phyloP scores from a whole-genome alignment of 2,888 invertebrate genomes.

The Piscicola geometra region DNA sequence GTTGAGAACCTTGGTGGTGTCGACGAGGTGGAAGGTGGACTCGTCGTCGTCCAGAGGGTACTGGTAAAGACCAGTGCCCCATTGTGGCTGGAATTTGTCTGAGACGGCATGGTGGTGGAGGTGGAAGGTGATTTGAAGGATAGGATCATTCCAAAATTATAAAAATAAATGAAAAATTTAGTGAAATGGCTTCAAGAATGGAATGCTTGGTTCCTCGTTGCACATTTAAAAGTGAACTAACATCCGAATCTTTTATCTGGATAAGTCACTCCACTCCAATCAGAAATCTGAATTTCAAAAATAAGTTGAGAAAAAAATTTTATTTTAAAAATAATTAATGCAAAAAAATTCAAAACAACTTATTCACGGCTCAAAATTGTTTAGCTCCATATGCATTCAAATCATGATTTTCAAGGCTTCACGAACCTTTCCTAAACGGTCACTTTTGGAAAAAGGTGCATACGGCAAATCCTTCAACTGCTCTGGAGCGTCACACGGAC shows the following conservation, averaged over 20 bases:
- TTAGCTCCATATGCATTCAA: background rate
- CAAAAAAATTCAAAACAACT: background rate
- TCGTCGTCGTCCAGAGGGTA: constrained; percentile 99
- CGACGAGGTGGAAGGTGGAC: constrained; percentile 94
- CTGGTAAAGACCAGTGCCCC: constrained; percentile 82
- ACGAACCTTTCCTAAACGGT: constrained; percentile 87
- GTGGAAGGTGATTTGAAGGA: background rate
- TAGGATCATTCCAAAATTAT: no score
- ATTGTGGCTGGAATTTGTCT: constrained; percentile 56
- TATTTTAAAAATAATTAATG: background rate
- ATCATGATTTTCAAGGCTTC: background rate
- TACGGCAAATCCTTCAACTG: constrained; percentile 95
- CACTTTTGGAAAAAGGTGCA: constrained; percentile 97
- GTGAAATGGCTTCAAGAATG: no score
- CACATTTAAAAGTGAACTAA: no score
- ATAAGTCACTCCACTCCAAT: constrained; percentile 90
- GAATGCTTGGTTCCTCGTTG: no score
- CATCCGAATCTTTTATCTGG: constrained; percentile 85
- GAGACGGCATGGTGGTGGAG: no score
- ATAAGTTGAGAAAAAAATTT: background rate
- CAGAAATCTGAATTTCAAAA: constrained; percentile 67
- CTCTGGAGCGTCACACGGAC: constrained; percentile 87
- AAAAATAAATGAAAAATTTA: no score
- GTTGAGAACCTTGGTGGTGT: constrained; percentile 75
- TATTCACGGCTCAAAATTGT: background rate